These are phyloP conservation scores for Melinopterus prodromus DNA, from an alignment of 2,888 invertebrate species.

Conservation along the genomic window DNA sequence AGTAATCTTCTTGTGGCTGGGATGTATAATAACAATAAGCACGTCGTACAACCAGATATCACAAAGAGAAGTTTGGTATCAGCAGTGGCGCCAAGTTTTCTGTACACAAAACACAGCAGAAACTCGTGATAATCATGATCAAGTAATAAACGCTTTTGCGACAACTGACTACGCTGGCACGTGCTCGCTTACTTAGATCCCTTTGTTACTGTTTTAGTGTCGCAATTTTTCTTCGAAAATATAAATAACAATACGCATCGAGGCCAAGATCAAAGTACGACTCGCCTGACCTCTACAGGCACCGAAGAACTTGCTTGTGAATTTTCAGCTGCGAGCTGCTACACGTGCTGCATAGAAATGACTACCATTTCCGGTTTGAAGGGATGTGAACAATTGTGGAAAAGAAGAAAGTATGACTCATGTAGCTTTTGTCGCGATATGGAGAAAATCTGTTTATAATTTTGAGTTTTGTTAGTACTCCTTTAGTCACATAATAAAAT, in stretches of 20 bases:
- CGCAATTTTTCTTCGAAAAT: background rate
- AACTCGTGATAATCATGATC: background rate
- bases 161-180: background rate
- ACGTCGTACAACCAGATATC: no score
- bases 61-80: no score
- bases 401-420: no score
- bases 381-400: no score
- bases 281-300: background rate
- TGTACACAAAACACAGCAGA: background rate
- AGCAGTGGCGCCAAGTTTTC: background rate
- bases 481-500: no score
- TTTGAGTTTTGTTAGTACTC: no score
- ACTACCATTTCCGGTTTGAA: background rate
- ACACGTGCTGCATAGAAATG: background rate
- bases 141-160: background rate
- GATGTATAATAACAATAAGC: no score
- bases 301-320: background rate
- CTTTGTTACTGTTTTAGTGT: background rate
- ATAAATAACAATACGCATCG: background rate
- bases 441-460: no score
- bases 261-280: slow-evolving; percentile 4
- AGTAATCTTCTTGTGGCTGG: no score
- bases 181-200: background rate
- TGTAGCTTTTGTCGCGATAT: no score
- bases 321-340: background rate